These are phyloP conservation scores for Lochmaea crataegi DNA, from an alignment of 2,888 invertebrate species.

Conservation along the genomic window DNA sequence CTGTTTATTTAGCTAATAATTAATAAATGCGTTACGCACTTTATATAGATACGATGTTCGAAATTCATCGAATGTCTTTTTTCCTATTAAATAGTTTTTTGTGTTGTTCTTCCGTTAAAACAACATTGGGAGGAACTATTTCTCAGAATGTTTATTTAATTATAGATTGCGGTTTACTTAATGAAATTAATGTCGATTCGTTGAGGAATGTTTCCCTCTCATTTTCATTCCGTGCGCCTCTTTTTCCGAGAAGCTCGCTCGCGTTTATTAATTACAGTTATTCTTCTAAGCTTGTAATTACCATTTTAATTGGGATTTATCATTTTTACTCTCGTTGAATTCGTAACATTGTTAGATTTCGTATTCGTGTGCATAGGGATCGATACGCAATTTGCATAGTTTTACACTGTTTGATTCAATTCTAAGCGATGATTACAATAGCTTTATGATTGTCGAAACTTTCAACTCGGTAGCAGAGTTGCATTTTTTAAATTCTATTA, in stretches of 20 bases:
- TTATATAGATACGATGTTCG: too few species aligned
- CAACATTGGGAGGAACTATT: conserved; percentile 39
- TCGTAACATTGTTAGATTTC: conserved; percentile 30
- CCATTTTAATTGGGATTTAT: conserved; percentile 42
- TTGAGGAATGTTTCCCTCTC: conserved; percentile 41
- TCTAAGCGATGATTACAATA: conserved; percentile 1
- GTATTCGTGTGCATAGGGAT: conserved; percentile 27
- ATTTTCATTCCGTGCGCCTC: conserved; percentile 43
- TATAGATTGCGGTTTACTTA: conserved; percentile 49
- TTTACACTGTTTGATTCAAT: conserved; percentile 31
- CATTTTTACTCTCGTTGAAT: conserved; percentile 37
- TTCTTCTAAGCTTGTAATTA: conserved; percentile 42
- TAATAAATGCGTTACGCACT: too few species aligned
- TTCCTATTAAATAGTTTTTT: too few species aligned
- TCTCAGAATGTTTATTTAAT: conserved; percentile 51
- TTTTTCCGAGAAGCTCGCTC: conserved; percentile 32
- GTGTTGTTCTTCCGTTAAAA: conserved; percentile 21
- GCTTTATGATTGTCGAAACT: not conserved
- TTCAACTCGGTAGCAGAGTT: not conserved
- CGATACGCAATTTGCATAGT: conserved; percentile 32
- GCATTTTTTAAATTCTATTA: not conserved
- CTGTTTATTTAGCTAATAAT: too few species aligned
- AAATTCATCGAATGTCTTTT: too few species aligned
- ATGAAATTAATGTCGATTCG: conserved; percentile 49
- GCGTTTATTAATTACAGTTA: conserved; percentile 44